Evolutionary conservation across 2,797 vertebrate genomes (phyloP).

Genomic region (Pangasius macronema): DNA sequence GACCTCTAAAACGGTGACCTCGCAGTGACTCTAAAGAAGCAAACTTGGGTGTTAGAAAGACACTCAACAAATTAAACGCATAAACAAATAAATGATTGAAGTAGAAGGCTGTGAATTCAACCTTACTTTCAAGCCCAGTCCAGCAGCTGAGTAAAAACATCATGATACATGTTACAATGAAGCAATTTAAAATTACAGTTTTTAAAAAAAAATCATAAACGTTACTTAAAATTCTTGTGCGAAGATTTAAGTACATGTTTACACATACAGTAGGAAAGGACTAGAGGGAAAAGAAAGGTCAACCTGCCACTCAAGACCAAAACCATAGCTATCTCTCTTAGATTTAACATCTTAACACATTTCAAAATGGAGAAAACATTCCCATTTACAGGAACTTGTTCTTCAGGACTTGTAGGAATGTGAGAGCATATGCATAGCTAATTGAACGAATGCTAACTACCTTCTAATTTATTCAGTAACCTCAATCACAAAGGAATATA

Average conservation of each 20-base stretch:
- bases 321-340: background rate
- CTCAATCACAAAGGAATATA: background rate
- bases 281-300: constrained; percentile 25
- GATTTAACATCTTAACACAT: background rate
- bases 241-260: background rate
- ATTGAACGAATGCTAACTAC: background rate
- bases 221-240: background rate
- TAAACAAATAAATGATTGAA: background rate
- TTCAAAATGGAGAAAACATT: background rate
- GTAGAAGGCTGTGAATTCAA: background rate
- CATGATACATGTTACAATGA: background rate
- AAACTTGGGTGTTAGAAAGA: background rate
- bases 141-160: background rate
- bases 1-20: background rate
- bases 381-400: background rate
- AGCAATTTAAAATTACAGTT: background rate
- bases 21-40: background rate
- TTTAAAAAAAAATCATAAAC: background rate
- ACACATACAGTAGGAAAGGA: constrained; percentile 47
- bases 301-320: background rate
- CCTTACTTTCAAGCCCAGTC: background rate
- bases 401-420: background rate
- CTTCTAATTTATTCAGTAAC: background rate
- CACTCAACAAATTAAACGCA: background rate
- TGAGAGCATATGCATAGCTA: background rate